These are phyloP conservation scores for Dynastes tityus DNA, from an alignment of 2,888 invertebrate species.

Conservation along the genomic window DNA sequence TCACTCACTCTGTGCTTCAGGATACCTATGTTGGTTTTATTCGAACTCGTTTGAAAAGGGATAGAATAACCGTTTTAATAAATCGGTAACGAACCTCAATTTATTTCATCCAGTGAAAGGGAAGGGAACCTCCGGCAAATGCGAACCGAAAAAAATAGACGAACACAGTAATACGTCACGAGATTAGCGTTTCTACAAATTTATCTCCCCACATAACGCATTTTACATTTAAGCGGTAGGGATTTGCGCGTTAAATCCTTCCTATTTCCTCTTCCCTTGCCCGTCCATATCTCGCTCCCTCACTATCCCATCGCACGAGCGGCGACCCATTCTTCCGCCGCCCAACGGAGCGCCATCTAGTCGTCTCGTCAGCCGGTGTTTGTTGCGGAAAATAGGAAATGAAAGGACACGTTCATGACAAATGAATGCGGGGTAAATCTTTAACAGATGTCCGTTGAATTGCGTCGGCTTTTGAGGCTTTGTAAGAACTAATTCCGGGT, in stretches of 20 bases:
- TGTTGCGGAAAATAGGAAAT: conserved; percentile 57
- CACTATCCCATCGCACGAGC: neutral
- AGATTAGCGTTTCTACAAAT: conserved; percentile 30
- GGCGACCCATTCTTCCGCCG: too few relatives aligned
- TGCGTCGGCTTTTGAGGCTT: conserved; percentile 67
- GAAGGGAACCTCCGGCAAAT: neutral
- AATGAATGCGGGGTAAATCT: conserved; percentile 66
- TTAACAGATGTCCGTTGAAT: conserved; percentile 68
- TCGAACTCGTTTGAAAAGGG: neutral
- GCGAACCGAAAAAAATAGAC: conserved; percentile 18
- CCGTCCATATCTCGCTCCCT: neutral
- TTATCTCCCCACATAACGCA: conserved; percentile 52
- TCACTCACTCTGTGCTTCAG: too few relatives aligned
- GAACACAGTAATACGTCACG: conserved; percentile 26
- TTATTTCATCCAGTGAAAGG: neutral
- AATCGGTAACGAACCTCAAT: neutral
- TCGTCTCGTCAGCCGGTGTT: conserved; percentile 20
- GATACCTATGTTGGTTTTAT: too few relatives aligned
- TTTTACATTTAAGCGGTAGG: conserved; percentile 64
- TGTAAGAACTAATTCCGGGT: conserved; percentile 68
- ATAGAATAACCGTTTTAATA: neutral
- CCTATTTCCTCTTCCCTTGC: conserved; percentile 56
- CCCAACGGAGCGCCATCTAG: too few relatives aligned
- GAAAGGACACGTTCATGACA: conserved; percentile 65
- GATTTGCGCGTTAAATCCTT: conserved; percentile 64